Evolutionary conservation across 2,113 vertebrate genomes (phyloP).

Genomic region (Naja naja): DNA sequence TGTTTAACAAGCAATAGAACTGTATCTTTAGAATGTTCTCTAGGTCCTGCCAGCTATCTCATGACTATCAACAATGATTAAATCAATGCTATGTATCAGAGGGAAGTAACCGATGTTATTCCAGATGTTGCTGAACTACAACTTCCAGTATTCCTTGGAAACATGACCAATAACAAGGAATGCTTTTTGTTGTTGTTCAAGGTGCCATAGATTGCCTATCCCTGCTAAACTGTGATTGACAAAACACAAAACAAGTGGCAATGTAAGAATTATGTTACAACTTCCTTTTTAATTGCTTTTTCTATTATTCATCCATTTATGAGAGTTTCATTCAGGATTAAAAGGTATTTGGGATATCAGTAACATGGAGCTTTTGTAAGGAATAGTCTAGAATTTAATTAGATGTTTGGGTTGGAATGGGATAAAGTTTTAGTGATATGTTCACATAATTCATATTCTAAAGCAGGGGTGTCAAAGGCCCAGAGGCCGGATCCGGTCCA

Average conservation of each 20-base stretch:
- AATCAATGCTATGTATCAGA: background rate
- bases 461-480: background rate
- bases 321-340: background rate
- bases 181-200: background rate
- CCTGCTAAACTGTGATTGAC: background rate
- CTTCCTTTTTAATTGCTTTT: background rate
- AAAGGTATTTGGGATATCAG: background rate
- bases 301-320: background rate
- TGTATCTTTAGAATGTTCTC: background rate
- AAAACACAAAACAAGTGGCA: background rate
- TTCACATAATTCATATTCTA: background rate
- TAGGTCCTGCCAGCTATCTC: background rate
- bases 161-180: background rate
- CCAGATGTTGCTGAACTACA: background rate
- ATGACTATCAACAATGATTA: background rate
- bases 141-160: background rate
- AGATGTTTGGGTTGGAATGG: background rate
- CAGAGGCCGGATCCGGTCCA: too few species aligned
- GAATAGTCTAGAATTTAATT: background rate
- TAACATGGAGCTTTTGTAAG: background rate
- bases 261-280: background rate
- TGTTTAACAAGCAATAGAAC: background rate
- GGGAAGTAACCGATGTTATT: background rate
- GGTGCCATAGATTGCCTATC: background rate
- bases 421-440: background rate